Conservation (phyloP, 2,797 vertebrate species). For the Gallirallus australis region DNA sequence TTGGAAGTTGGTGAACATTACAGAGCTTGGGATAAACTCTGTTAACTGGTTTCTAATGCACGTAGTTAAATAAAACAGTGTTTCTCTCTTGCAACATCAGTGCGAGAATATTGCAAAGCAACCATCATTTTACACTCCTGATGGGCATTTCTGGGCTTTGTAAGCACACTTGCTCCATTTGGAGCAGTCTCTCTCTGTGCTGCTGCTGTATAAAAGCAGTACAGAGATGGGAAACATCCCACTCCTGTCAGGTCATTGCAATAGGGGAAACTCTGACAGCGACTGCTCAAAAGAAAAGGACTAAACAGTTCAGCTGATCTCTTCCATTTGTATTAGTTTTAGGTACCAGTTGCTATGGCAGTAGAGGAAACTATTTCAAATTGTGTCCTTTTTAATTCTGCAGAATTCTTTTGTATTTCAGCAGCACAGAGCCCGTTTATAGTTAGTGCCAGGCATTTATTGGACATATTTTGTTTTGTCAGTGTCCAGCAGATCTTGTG, state of each 20-base stretch:
- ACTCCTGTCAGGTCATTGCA: neutral
- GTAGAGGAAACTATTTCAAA: slow-evolving; percentile 6
- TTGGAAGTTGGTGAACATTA: neutral
- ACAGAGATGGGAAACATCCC: neutral
- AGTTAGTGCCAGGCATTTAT: neutral
- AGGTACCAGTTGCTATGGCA: slow-evolving; percentile 30
- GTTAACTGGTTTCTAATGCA: neutral
- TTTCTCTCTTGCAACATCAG: neutral
- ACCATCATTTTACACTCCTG: neutral
- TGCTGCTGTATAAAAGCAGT: neutral
- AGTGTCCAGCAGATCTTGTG: neutral
- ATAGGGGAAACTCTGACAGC: neutral
- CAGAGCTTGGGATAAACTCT: neutral
- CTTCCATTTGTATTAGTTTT: slow-evolving; percentile 21
- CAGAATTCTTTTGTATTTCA: slow-evolving; percentile 24
- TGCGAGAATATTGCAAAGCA: neutral
- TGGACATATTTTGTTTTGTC: neutral
- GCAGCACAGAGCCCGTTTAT: fast-evolving
- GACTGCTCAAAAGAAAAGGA: neutral
- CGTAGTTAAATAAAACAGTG: neutral
- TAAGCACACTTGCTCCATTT: neutral
- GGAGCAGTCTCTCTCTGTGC: fast-evolving
- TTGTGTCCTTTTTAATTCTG: neutral
- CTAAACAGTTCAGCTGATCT: neutral
- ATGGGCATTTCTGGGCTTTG: neutral